These are phyloP conservation scores for Meteorus colon DNA, from an alignment of 2,888 invertebrate genomes.

Conservation along the genomic window DNA sequence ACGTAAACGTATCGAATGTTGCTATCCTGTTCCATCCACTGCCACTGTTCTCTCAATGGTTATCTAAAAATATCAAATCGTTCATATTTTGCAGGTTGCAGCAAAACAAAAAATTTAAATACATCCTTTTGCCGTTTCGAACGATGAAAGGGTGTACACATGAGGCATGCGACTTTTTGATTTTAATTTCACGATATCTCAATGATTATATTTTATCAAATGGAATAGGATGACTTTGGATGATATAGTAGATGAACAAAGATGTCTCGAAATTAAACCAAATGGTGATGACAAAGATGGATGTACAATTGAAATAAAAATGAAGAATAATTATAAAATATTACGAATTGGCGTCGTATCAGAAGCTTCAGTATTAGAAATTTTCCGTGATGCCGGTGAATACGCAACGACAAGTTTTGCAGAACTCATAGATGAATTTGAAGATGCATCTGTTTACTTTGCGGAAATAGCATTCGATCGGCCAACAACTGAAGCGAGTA, in stretches of 20 bases:
- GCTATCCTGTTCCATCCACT: no score
- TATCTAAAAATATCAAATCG: no score
- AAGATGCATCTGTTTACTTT: slow-evolving; percentile 68
- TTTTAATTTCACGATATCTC: neutral
- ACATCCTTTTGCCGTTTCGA: no score
- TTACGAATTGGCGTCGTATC: slow-evolving; percentile 69
- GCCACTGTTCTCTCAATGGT: no score
- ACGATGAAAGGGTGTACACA: no score
- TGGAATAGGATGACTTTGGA: slow-evolving; percentile 64
- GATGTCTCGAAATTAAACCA: slow-evolving; percentile 63
- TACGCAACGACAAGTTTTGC: slow-evolving; percentile 70
- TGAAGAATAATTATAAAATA: slow-evolving; percentile 64
- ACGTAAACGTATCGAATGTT: no score
- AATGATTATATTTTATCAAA: neutral
- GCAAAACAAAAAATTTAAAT: no score
- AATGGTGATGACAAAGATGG: slow-evolving; percentile 57
- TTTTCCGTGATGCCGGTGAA: slow-evolving; percentile 73
- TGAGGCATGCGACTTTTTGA: no score
- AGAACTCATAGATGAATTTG: slow-evolving; percentile 70
- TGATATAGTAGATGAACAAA: slow-evolving; percentile 67
- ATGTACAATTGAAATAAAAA: slow-evolving; percentile 65
- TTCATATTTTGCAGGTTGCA: no score
- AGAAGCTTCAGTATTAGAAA: slow-evolving; percentile 72
- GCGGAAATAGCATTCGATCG: slow-evolving; percentile 63
- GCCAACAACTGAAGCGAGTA: slow-evolving; percentile 64